Percentiles rank a stretch among this genome's conserved stretches.
phyloP scores from a whole-genome alignment of 1,140 invertebrate species.

The Nebria ingens region DNA sequence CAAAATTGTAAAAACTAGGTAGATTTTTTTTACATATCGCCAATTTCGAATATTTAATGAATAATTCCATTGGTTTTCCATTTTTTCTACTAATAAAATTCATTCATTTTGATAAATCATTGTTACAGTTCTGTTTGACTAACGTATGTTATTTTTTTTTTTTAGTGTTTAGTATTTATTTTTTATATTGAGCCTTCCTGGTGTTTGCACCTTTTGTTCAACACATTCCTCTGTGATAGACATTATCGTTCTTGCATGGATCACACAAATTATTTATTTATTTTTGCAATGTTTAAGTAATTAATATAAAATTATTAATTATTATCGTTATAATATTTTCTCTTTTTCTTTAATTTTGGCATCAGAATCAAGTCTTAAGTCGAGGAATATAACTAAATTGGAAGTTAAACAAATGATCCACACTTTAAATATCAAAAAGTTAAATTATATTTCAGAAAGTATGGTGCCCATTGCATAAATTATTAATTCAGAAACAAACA shows the following conservation, averaged over 20 bases:
- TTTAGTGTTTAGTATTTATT: not conserved
- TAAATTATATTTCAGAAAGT: not conserved
- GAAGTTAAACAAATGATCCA: not conserved
- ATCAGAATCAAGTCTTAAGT: constrained; percentile 1
- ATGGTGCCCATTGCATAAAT: not conserved
- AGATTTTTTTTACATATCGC: too few species aligned
- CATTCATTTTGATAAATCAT: constrained; percentile 9
- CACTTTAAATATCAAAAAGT: not conserved
- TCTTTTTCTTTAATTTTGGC: constrained; percentile 6
- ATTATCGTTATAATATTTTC: too few species aligned
- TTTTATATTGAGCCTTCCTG: constrained; percentile 6
- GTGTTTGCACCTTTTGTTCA: not conserved
- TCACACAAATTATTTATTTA: not conserved
- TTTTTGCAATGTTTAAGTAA: not conserved
- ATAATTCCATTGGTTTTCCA: not conserved
- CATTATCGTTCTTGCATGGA: not conserved
- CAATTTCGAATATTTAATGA: not conserved
- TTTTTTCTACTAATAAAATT: constrained; percentile 1
- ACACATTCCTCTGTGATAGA: constrained; percentile 1
- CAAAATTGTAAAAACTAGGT: too few species aligned
- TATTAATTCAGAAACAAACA: too few species aligned
- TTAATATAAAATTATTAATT: not conserved
- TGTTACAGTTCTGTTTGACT: constrained; percentile 4
- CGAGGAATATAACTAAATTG: not conserved
- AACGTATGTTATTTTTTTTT: constrained; percentile 5